Conservation (phyloP, 37 sponge, comb jelly and placozoan species). For the Haliclona indistincta region DNA sequence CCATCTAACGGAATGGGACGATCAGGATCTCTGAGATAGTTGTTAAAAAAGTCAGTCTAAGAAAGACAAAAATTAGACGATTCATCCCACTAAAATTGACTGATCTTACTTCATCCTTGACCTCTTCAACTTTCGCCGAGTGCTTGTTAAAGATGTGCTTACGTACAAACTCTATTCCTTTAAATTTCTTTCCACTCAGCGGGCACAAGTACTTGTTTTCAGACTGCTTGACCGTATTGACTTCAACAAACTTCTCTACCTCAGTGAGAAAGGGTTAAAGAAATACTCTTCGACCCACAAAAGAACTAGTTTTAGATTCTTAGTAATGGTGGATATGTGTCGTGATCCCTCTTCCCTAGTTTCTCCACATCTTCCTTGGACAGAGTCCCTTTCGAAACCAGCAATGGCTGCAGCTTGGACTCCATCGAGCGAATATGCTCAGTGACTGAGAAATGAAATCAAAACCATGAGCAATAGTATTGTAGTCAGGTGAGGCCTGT, state of each 20-base stretch:
- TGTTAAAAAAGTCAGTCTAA: conserved; percentile 86
- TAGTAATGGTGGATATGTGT: conserved; percentile 68
- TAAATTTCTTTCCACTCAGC: conserved; percentile 97
- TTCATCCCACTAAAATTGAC: background rate
- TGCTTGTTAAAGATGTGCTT: conserved; percentile 99
- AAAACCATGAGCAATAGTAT: background rate
- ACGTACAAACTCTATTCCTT: conserved; percentile 93
- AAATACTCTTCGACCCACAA: background rate
- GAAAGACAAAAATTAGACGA: background rate
- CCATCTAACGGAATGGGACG: conserved; percentile 74
- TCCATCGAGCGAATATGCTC: conserved; percentile 41
- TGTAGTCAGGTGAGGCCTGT: no score
- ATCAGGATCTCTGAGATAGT: conserved; percentile 81
- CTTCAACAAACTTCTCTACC: conserved; percentile 84
- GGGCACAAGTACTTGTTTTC: conserved; percentile 96
- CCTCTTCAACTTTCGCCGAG: conserved; percentile 82
- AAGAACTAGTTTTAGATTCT: background rate
- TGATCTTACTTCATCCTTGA: conserved; percentile 79
- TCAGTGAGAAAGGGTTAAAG: conserved; percentile 65
- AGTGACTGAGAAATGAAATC: conserved; percentile 27
- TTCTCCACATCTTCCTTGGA: conserved; percentile 64
- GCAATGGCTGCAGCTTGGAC: conserved; percentile 42
- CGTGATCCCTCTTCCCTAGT: conserved; percentile 69
- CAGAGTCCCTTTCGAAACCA: conserved; percentile 28
- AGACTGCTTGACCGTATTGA: conserved; percentile 85